A percentile compares a stretch with the other conserved stretches of the same genome.
phyloP scores from a whole-genome alignment of 1,140 invertebrate genomes.

The Rhizoglyphus robini region DNA sequence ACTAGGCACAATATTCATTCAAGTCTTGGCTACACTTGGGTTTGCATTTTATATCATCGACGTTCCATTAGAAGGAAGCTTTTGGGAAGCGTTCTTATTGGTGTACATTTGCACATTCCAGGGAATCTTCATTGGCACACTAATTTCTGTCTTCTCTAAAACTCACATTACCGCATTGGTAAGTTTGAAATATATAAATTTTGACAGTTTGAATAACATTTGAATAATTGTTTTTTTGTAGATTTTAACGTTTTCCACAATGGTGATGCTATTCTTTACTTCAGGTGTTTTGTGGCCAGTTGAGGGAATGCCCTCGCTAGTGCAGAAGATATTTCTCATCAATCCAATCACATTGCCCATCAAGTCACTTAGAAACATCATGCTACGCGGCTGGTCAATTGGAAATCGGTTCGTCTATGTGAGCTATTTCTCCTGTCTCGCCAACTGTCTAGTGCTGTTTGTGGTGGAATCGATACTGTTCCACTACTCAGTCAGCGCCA shows the following conservation, averaged over 20 bases:
- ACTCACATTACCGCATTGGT: neutral
- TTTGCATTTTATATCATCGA: slow-evolving; percentile 68
- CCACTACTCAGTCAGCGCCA: neutral
- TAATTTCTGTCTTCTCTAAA: neutral
- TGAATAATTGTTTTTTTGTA: neutral
- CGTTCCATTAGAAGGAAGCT: slow-evolving; percentile 59
- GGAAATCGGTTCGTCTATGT: slow-evolving; percentile 41
- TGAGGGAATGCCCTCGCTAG: slow-evolving; percentile 71
- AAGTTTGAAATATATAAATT: neutral
- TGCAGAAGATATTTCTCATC: slow-evolving; percentile 64
- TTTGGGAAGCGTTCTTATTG: slow-evolving; percentile 45
- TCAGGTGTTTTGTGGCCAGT: slow-evolving; percentile 73
- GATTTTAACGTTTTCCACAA: neutral
- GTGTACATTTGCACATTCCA: slow-evolving; percentile 54
- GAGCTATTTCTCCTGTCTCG: slow-evolving; percentile 1
- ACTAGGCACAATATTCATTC: slow-evolving; percentile 84
- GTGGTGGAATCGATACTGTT: neutral
- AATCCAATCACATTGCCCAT: slow-evolving; percentile 80
- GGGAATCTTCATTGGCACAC: slow-evolving; percentile 45
- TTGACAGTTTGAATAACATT: neutral
- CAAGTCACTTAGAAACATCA: slow-evolving; percentile 67
- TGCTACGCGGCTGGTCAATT: slow-evolving; percentile 76
- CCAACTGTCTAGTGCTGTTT: neutral
- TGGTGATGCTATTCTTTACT: slow-evolving; percentile 4
- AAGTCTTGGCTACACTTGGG: slow-evolving; percentile 67